Evolutionary conservation across 2,797 vertebrate genomes (phyloP), one percentile per base, ranked within the genome.

Genomic region (Molossus alvarezi): DNA sequence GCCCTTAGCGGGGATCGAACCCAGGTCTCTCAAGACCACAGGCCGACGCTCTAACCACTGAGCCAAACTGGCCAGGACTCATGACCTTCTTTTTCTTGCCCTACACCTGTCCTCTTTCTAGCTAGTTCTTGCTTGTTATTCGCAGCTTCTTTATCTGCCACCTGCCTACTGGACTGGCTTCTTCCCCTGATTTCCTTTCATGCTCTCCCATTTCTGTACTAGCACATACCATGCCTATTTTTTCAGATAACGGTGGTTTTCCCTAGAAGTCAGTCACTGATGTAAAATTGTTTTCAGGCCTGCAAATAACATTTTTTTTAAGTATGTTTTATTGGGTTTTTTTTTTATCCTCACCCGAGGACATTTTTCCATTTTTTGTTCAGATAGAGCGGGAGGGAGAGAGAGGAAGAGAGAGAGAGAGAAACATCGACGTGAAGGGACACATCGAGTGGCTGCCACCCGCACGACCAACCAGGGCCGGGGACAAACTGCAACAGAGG

Each of bases 301-400:
- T 91, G 33, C 75, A 94, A 71, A 17, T 86, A 64, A 79, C 55
- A 62, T 58, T 86, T 77, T 92, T 90, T 85, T 71, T 62, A 83
- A 88, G 79, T 45, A 45, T 45, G 41, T 45, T 45, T 45, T 45
- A 45, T 6, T 45, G 41, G 33, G 2, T 33, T 33, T 45, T 45
- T 45, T 45, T n/a, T n/a, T n/a, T n/a, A n/a, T n/a, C n/a, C n/a
- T n/a, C n/a, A n/a, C n/a, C n/a, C n/a, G n/a, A n/a, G n/a, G n/a
- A n/a, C n/a, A n/a, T n/a, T n/a, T n/a, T n/a, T n/a, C n/a, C n/a
- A n/a, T n/a, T n/a, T n/a, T n/a, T n/a, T n/a, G n/a, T n/a, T n/a
- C n/a, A n/a, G n/a, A n/a, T n/a, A n/a, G n/a, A n/a, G n/a, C n/a
- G n/a, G n/a, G n/a, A n/a, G n/a, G n/a, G n/a, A n/a, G n/a, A n/a